A percentile compares a stretch with the other conserved stretches of the same genome.
Conservation (phyloP, 2,113 vertebrate species). For the Dicentrarchus labrax region DNA sequence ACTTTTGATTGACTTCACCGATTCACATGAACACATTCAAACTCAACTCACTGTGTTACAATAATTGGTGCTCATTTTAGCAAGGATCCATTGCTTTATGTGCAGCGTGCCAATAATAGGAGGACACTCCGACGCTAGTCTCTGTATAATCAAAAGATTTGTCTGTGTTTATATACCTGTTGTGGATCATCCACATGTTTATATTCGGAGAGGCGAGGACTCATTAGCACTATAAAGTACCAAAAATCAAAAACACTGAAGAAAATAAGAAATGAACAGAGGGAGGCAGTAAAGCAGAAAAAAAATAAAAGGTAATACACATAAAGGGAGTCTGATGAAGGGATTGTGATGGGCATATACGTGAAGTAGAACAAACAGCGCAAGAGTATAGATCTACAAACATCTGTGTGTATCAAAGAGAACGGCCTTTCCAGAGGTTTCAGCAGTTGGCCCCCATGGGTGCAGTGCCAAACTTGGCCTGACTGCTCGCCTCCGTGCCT, state of each 20-base stretch:
- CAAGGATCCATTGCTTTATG: neutral
- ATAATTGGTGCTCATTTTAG: conserved; percentile 17
- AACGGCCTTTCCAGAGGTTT: conserved; percentile 30
- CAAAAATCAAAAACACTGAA: conserved; percentile 34
- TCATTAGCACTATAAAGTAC: conserved; percentile 74
- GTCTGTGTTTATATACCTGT: conserved; percentile 31
- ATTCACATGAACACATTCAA: conserved; percentile 13
- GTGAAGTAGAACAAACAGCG: conserved; percentile 56
- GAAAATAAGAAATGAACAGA: conserved; percentile 30
- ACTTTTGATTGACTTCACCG: conserved; percentile 48
- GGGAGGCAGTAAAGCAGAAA: conserved; percentile 35
- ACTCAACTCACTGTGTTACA: neutral
- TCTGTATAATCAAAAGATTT: conserved; percentile 56
- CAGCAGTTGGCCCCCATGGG: neutral
- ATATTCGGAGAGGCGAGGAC: conserved; percentile 7
- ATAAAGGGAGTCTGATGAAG: conserved; percentile 32
- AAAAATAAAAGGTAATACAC: conserved; percentile 47
- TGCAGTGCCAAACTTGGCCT: conserved; percentile 33
- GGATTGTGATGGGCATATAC: conserved; percentile 20
- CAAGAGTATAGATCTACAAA: conserved; percentile 52
- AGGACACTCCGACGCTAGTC: neutral
- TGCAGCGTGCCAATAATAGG: neutral
- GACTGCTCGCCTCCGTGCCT: conserved; percentile 20
- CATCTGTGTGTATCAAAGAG: conserved; percentile 64
- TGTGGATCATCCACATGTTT: conserved; percentile 41